Evolutionary conservation across 2,888 invertebrate species (phyloP), one percentile per base, ranked within the genome.

Genomic region (Platypus cylindrus): DNA sequence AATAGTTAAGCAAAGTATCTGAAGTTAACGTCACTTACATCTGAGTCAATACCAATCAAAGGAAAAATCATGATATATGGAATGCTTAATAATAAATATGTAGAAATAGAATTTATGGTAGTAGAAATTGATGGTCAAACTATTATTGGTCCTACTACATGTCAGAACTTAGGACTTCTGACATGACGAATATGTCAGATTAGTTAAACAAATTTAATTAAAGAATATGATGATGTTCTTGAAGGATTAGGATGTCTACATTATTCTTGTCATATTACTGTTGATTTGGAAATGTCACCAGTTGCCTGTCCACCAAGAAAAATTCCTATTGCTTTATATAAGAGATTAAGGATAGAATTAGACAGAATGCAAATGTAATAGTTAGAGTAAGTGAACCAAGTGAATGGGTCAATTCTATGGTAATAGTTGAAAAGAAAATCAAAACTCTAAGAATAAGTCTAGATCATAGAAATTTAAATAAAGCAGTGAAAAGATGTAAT

Each of bases 71-170:
- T n/a, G n/a, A 5, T 23, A 5, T 5, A 2, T 14, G 28, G 29
- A 16, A 4, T 14, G 3, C 11, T 29, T 14, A 34, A 34, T 24
- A 13, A 15, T 2, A 20, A 22, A 5, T 5, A 13, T 1, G 9
- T 13, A 3, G 22, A 13, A 12, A 16, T 16, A 8, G 30, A 34
- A 3, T 34, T 34, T 34, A 14, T 16, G 14, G 11, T 34, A 15
- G 30, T 34, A 7, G 22, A 34, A 11, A 14, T 8, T 5, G 14
- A 34, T 4, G 34, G 29, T 3, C 28, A 28, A 15, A 29, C 29
- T 29, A 30, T 34, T 2, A 34, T 34, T 3, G 34, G 34, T 4
- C 12, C n/a, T n/a, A n/a, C n/a, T n/a, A n/a, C n/a, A n/a, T 34
- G 3, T 29, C 34, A 20, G 3, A 3, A 22, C 28, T 22, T 22